These are phyloP conservation scores for Noctuana brunneofusca DNA, from an alignment of 2,888 invertebrate genomes.

Conservation along the genomic window DNA sequence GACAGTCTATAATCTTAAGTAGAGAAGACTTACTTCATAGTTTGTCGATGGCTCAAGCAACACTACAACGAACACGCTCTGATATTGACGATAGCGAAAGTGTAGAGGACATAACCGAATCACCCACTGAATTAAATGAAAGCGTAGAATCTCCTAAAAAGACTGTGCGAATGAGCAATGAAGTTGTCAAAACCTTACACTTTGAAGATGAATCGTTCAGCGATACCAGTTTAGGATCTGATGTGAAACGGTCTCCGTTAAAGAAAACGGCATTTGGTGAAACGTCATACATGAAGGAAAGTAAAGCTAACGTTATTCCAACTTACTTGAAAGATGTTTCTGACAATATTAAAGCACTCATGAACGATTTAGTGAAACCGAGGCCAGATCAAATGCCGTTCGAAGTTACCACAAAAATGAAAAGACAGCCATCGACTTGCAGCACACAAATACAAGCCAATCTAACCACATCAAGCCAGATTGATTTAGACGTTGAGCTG, in stretches of 20 bases:
- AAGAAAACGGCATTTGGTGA: conserved; percentile 64
- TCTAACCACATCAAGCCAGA: conserved; percentile 63
- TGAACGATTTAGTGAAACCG: conserved; percentile 71
- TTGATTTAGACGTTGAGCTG: conserved; percentile 54
- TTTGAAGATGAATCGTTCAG: conserved; percentile 60
- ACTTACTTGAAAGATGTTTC: conserved; percentile 58
- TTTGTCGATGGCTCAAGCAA: conserved; percentile 64
- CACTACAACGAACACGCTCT: conserved; percentile 54
- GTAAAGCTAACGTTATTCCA: conserved; percentile 64
- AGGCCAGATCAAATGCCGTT: conserved; percentile 55
- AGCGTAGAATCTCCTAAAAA: conserved; percentile 39
- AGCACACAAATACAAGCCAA: conserved; percentile 67
- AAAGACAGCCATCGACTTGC: conserved; percentile 47
- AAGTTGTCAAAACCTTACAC: conserved; percentile 66
- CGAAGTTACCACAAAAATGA: conserved; percentile 35
- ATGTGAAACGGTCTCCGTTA: conserved; percentile 49
- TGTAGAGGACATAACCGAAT: conserved; percentile 46
- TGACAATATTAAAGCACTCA: conserved; percentile 63
- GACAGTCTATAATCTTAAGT: conserved; percentile 55
- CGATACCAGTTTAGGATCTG: conserved; percentile 44
- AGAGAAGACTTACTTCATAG: conserved; percentile 61
- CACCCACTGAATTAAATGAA: conserved; percentile 36
- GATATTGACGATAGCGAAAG: conserved; percentile 50
- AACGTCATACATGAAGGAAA: conserved; percentile 52
- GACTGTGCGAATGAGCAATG: conserved; percentile 50